These are phyloP conservation scores for Sinopyrophorus schimmeli DNA, from an alignment of 2,888 invertebrate species.

Conservation along the genomic window DNA sequence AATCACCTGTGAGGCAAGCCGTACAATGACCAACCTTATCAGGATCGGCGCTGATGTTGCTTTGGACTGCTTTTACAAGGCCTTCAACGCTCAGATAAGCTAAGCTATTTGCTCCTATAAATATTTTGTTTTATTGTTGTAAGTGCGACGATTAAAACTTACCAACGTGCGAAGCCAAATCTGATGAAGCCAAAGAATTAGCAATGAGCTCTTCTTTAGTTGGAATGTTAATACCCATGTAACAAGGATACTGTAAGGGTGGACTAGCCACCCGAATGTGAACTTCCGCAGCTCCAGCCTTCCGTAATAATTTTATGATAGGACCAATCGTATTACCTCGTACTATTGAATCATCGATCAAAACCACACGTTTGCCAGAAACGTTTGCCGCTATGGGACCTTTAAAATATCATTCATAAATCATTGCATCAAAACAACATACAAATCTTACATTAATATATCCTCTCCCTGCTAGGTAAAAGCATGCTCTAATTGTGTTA, in stretches of 20 bases:
- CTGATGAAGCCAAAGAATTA: slow-evolving; percentile 75
- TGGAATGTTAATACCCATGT: slow-evolving; percentile 99
- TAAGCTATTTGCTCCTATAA: slow-evolving; percentile 85
- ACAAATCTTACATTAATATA: no score
- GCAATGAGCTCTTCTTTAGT: slow-evolving; percentile 95
- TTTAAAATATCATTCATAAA: slow-evolving; percentile 25
- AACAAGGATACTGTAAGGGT: slow-evolving; percentile 91
- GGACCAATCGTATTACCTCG: slow-evolving; percentile 96
- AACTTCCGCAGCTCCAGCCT: slow-evolving; percentile 94
- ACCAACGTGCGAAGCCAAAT: slow-evolving; percentile 88
- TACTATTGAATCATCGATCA: slow-evolving; percentile 98
- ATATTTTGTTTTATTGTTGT: neutral
- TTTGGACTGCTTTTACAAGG: slow-evolving; percentile 81
- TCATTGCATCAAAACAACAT: neutral
- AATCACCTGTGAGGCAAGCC: slow-evolving; percentile 93
- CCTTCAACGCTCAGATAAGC: slow-evolving; percentile 93
- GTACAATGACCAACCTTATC: slow-evolving; percentile 87
- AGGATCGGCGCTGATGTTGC: slow-evolving; percentile 73
- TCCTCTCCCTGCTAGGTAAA: no score
- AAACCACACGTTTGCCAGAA: slow-evolving; percentile 81
- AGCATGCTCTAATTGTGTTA: neutral
- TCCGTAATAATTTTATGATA: slow-evolving; percentile 87
- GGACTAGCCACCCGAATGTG: slow-evolving; percentile 97
- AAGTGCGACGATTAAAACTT: slow-evolving; percentile 49
- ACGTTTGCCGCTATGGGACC: slow-evolving; percentile 90